Conservation (phyloP, 2,888 invertebrate genomes). For the Ischnura elegans region DNA sequence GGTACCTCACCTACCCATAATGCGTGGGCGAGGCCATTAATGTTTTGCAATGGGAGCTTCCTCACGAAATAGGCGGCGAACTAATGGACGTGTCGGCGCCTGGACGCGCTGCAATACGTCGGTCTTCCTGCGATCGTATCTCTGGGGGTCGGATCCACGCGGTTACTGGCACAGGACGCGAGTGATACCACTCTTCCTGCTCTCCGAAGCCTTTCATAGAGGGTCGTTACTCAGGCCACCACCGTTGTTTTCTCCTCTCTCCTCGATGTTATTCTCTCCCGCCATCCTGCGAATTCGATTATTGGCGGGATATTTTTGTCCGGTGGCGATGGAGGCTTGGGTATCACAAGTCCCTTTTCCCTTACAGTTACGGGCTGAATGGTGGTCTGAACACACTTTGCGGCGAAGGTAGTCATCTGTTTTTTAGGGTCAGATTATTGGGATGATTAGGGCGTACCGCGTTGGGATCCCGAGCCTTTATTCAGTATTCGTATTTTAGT, state of each 20-base stretch:
- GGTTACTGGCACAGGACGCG: constrained; percentile 7
- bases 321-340: too few relatives aligned
- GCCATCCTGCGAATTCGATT: not conserved
- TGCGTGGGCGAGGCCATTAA: not conserved
- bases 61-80: not conserved
- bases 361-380: too few relatives aligned
- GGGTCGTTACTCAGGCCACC: not conserved
- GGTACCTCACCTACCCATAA: not conserved
- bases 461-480: too few relatives aligned
- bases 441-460: too few relatives aligned
- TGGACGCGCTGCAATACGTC: not conserved
- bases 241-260: not conserved
- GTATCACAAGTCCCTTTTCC: too few relatives aligned
- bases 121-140: not conserved
- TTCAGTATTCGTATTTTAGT: too few relatives aligned
- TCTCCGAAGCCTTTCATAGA: not conserved
- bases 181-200: not conserved
- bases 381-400: too few relatives aligned
- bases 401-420: too few relatives aligned
- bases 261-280: not conserved
- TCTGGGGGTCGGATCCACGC: not conserved
- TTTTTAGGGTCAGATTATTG: too few relatives aligned
- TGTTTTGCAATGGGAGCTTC: not conserved
- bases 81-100: not conserved
- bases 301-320: too few relatives aligned